These are phyloP conservation scores for Coluber constrictor DNA, from an alignment of 2,797 vertebrate genomes.

Conservation along the genomic window DNA sequence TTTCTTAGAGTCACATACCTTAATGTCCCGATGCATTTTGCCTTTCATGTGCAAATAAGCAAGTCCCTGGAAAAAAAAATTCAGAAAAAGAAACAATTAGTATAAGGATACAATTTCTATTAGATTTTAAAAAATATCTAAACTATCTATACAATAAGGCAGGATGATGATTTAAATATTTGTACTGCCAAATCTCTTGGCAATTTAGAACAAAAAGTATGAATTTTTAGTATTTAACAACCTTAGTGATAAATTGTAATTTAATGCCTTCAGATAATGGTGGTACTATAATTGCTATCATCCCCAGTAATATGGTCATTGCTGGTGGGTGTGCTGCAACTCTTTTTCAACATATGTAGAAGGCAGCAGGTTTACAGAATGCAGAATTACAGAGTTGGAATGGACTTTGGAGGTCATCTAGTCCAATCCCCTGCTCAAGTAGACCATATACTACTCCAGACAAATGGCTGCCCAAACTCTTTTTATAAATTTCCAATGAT, in stretches of 20 bases:
- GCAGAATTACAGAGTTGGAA: neutral
- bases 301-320: neutral
- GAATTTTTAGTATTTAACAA: neutral
- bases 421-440: neutral
- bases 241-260: neutral
- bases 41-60: constrained; percentile 91
- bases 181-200: neutral
- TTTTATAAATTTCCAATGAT: neutral
- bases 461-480: neutral
- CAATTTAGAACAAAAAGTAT: neutral
- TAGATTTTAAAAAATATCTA: neutral
- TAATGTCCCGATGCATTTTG: constrained; percentile 98
- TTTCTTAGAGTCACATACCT: constrained; percentile 74
- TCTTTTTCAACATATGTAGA: neutral
- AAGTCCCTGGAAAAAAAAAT: constrained; percentile 79
- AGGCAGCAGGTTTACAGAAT: neutral
- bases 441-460: neutral
- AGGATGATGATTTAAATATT: neutral
- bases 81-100: neutral
- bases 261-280: neutral
- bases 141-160: neutral
- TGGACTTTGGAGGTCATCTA: neutral
- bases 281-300: neutral
- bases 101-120: neutral
- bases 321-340: neutral